Evolutionary conservation across 2,113 vertebrate species (phyloP).

Genomic region (Tympanuchus pallidicinctus): DNA sequence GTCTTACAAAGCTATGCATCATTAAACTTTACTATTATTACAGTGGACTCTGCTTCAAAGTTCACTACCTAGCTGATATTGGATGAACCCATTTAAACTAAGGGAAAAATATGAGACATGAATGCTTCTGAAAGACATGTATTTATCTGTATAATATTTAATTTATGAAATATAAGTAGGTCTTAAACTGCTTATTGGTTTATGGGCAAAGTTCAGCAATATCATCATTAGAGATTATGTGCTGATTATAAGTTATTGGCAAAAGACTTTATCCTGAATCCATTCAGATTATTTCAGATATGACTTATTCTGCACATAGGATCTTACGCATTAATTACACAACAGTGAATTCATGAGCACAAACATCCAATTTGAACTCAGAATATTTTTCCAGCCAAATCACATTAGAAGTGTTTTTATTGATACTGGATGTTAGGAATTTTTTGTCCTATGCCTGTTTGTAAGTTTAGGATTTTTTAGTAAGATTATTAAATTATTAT

Average conservation of each 20-base stretch:
- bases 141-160: conserved; percentile 60
- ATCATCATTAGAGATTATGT: conserved; percentile 45
- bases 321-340: conserved; percentile 42
- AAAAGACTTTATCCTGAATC: conserved; percentile 38
- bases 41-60: conserved; percentile 81
- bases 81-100: conserved; percentile 71
- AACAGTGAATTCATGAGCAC: neutral
- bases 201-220: conserved; percentile 46
- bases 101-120: conserved; percentile 60
- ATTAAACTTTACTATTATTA: conserved; percentile 89
- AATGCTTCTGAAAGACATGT: conserved; percentile 50
- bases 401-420: conserved; percentile 3
- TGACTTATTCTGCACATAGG: conserved; percentile 37
- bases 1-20: conserved; percentile 83
- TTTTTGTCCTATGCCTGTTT: neutral
- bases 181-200: conserved; percentile 61
- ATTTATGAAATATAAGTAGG: conserved; percentile 73
- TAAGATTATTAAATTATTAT: neutral
- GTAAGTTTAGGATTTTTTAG: neutral
- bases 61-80: conserved; percentile 77
- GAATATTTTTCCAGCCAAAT: neutral
- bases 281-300: conserved; percentile 36
- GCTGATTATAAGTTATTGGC: conserved; percentile 58
- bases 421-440: neutral
- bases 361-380: conserved; percentile 20